Base-by-base conservation (phyloP, 2,797 vertebrate species). In the Falco concolor region DNA sequence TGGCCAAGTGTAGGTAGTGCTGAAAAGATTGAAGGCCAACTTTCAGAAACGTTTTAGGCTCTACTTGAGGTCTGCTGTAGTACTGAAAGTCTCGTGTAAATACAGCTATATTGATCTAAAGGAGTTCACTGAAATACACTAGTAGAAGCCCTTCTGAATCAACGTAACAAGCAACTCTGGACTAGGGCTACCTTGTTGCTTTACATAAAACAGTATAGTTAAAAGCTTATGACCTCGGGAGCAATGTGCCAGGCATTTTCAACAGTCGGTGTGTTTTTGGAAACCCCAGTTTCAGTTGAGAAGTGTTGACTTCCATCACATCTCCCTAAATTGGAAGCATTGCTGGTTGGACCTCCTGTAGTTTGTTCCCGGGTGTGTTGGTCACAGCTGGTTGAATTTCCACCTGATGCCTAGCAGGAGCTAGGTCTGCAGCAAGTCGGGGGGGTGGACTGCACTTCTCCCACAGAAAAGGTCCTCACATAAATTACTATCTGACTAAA, bases 401-500 rank as follows among this genome's bases (percentile, higher is more conserved):
- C 36, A 76, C 76, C 40, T 68, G 38, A 13, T 0, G 28, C n/a
- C 12, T 17, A 16, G 45, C 36, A 20, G 65, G 76, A 88, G 61
- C 49, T 61, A 19, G 54, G 80, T 70, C 85, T 87, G 50, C 52
- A 69, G n/a, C 2, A 3, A 53, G 28, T 13, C 8, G 1, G 65
- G 68, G 75, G 57, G 81, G 61, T 36, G 36, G 86, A 67, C n/a
- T 20, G 42, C 72, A 34, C 68, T 83, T 49, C 90, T 84, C 79
- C 88, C 84, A 56, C 86, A 83, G 83, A 77, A 86, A 69, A 60
- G 78, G 73, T 75, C 84, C 84, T 86, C 67, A n/a, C 56, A 82
- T 64, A 64, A 89, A 74, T 94, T 80, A 34, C 67, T 87, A n/a
- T 45, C 22, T 79, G 86, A 57, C 89, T 92, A 42, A 88, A 96